Evolutionary conservation across 2,113 vertebrate genomes (phyloP), one percentile per base, ranked within the genome.

Genomic region (Alosa alosa): DNA sequence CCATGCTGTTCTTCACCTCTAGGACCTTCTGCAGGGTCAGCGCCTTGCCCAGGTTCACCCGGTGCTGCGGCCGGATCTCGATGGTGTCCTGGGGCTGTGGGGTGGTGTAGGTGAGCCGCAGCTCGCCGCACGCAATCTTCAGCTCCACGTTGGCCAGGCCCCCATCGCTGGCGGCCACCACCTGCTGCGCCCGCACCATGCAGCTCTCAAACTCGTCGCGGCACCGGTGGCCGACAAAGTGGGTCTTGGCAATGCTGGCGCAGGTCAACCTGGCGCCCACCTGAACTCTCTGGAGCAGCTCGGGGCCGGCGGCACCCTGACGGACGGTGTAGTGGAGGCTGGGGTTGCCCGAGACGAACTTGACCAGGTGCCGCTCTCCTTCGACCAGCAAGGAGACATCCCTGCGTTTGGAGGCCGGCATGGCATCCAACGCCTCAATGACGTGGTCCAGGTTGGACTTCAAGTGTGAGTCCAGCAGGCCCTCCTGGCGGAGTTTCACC

Each of bases 221-320:
- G 85, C 88, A 90, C 18, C 31, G 60, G 45, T 91, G 87, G 17
- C 87, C 90, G 17, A 84, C 57, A 22, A 91, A 91, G 78, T 91
- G 88, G 39, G 50, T 41, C 39, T 87, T 82, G 15, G 20, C 78
- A n/a, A 88, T 44, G 75, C 85, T 88, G 1, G 86, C 52, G 2
- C 81, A 57, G 1, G n/a, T 78, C 11, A 90, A 84, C 25, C 9
- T 36, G 55, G 84, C 36, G n/a, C 82, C 86, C 47, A 86, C 84
- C 15, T 75, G 49, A n/a, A 87, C 81, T n/a, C 44, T 86, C 72
- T 91, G 89, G 2, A 86, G 85, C 11, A 91, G 46, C 64, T 85
- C 83, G 4, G 89, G 90, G 6, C 81, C 57, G 13, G 84, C 85
- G 1, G 10, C 15, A 9, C 82, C 85, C 31, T 47, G 36, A 7